A percentile compares a stretch with the other conserved stretches of the same genome.
Evolutionary conservation across 92 coral and sea anemone genomes (phyloP).

Genomic region (Heliopora coerulea): DNA sequence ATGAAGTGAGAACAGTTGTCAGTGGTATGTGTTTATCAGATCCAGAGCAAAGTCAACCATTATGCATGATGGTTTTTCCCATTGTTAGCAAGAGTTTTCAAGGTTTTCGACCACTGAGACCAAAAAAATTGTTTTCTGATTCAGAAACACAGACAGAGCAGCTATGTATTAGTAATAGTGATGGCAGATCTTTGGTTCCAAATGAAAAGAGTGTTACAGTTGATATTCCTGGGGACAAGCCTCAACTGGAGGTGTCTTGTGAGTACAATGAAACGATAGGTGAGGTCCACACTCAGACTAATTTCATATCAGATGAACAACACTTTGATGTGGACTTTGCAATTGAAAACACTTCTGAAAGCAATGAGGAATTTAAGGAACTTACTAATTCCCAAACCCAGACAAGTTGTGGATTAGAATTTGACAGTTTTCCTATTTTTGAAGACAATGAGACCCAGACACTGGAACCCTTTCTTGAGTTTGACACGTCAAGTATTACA

Average conservation of each 20-base stretch:
- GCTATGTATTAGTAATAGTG: background rate
- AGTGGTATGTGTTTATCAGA: background rate
- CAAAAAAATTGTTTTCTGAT: conserved; percentile 18
- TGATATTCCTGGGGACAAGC: background rate
- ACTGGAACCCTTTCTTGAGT: conserved; percentile 68
- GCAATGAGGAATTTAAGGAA: conserved; percentile 38
- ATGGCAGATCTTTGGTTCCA: background rate
- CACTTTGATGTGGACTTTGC: conserved; percentile 24
- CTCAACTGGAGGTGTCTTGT: background rate
- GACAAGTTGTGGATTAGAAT: conserved; percentile 27
- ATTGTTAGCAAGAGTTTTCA: background rate
- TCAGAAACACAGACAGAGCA: conserved; percentile 20
- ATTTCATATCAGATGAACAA: background rate
- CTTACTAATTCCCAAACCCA: conserved; percentile 58
- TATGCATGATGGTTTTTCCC: conserved; percentile 9
- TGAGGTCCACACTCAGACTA: background rate
- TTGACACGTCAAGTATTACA: conserved; percentile 59
- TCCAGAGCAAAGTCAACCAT: background rate
- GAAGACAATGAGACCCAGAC: conserved; percentile 99
- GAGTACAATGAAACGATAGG: conserved; percentile 9
- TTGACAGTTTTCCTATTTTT: conserved; percentile 48
- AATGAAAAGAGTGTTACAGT: conserved; percentile 20
- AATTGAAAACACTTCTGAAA: conserved; percentile 10
- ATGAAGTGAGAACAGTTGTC: background rate
- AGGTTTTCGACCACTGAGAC: conserved; percentile 3